These are phyloP conservation scores for Anagrus nilaparvatae DNA, from an alignment of 1,140 invertebrate species.

Conservation along the genomic window DNA sequence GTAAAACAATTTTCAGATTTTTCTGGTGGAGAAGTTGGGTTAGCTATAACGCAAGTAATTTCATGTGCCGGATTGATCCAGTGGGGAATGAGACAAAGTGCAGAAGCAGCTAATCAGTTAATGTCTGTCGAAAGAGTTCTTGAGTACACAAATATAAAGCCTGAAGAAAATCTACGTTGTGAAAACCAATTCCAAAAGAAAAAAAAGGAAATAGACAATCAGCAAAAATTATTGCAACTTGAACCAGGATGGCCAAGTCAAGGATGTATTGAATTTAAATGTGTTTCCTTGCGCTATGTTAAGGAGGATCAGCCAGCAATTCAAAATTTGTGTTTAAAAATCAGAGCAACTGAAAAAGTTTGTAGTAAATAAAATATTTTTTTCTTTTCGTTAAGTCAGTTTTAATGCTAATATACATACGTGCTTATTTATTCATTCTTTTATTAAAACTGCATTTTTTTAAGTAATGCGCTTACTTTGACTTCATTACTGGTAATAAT, in stretches of 20 bases:
- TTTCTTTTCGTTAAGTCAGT: too few relatives aligned
- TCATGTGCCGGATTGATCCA: constrained; percentile 53
- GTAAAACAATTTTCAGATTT: constrained; percentile 8
- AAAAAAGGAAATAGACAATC: constrained; percentile 26
- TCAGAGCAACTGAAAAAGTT: constrained; percentile 41
- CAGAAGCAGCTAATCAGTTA: constrained; percentile 71
- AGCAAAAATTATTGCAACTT: neutral
- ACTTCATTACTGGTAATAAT: too few relatives aligned
- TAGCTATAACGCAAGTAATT: constrained; percentile 48
- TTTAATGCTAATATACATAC: too few relatives aligned
- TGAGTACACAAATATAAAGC: constrained; percentile 57
- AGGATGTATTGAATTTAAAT: constrained; percentile 52
- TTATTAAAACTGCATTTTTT: too few relatives aligned
- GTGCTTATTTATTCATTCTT: too few relatives aligned
- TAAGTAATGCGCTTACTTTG: too few relatives aligned
- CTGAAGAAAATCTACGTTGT: constrained; percentile 43
- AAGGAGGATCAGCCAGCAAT: constrained; percentile 45
- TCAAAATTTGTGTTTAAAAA: constrained; percentile 45
- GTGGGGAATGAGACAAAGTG: constrained; percentile 59
- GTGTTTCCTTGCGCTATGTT: constrained; percentile 45
- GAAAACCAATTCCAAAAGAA: constrained; percentile 33
- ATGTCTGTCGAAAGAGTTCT: constrained; percentile 69
- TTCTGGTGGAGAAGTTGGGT: constrained; percentile 44
- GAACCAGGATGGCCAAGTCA: constrained; percentile 53
- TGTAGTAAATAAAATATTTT: neutral